Evolutionary conservation across 2,113 vertebrate genomes (phyloP).

Genomic region (Montifringilla adamsi): DNA sequence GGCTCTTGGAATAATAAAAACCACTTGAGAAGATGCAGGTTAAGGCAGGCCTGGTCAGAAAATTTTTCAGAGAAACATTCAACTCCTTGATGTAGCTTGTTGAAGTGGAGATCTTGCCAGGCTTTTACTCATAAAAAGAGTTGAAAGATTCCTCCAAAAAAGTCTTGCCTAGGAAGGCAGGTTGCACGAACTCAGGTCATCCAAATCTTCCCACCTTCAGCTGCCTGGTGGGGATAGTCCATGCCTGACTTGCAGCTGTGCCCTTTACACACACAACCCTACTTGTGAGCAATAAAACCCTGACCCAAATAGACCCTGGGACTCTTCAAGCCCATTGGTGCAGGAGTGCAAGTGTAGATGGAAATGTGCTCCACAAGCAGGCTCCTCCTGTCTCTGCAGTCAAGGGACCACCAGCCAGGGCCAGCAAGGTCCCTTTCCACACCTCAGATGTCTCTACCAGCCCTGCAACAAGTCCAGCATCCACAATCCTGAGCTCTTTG

Average conservation of each 20-base stretch:
- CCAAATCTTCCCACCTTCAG: background rate
- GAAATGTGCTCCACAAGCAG: background rate
- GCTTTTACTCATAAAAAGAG: background rate
- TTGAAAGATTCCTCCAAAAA: background rate
- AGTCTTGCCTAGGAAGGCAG: background rate
- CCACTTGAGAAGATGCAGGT: slow-evolving; percentile 27
- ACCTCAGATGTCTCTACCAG: background rate
- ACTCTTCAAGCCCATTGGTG: background rate
- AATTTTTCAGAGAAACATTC: slow-evolving; percentile 3
- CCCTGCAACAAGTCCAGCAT: background rate
- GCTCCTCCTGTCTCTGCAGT: background rate
- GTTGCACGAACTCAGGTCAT: background rate
- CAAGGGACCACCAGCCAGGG: background rate
- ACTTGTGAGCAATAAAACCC: background rate
- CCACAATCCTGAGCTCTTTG: background rate
- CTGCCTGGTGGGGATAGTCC: background rate
- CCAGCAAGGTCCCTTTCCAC: background rate
- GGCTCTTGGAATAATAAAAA: slow-evolving; percentile 8
- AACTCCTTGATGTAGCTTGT: background rate
- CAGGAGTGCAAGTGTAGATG: background rate
- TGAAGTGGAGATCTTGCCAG: background rate
- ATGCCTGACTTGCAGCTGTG: background rate
- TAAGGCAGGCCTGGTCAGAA: slow-evolving; percentile 16
- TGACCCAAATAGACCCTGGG: background rate
- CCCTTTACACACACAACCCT: background rate